These are phyloP conservation scores for Apeira syringaria DNA, from an alignment of 2,888 invertebrate species.

Conservation along the genomic window DNA sequence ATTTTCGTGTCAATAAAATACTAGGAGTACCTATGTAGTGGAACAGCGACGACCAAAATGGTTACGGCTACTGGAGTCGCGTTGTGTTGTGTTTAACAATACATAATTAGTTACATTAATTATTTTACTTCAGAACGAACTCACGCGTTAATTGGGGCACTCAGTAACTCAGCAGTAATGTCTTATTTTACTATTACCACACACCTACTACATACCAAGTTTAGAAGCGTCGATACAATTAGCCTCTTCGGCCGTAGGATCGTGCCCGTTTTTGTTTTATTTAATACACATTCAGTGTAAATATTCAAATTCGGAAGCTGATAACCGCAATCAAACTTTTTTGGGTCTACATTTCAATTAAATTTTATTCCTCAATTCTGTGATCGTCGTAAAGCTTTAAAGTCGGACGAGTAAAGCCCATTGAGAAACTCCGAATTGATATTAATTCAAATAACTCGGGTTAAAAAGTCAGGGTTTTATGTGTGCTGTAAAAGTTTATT, in stretches of 20 bases:
- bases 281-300: constrained; percentile 68
- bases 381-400: constrained; percentile 81
- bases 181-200: neutral
- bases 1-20: constrained; percentile 36
- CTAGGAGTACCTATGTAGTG: constrained; percentile 17
- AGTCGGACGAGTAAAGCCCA: constrained; percentile 83
- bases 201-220: constrained; percentile 6
- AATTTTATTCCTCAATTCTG: constrained; percentile 82
- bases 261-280: constrained; percentile 39
- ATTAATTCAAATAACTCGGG: constrained; percentile 84
- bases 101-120: constrained; percentile 29
- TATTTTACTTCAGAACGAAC: constrained; percentile 10
- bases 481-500: constrained; percentile 81
- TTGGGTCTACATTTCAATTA: constrained; percentile 81
- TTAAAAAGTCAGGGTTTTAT: constrained; percentile 84
- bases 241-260: constrained; percentile 31
- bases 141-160: constrained; percentile 28
- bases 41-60: constrained; percentile 20
- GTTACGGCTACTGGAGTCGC: constrained; percentile 23
- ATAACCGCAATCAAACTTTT: constrained; percentile 80
- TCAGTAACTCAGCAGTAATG: constrained; percentile 21
- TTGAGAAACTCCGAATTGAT: constrained; percentile 83
- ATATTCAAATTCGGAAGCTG: constrained; percentile 83
- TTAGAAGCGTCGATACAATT: constrained; percentile 29
- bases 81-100: constrained; percentile 27